Percentiles rank a stretch among this genome's conserved stretches.
Conservation (phyloP, 2,888 invertebrate species). For the Augiades crinisus region DNA sequence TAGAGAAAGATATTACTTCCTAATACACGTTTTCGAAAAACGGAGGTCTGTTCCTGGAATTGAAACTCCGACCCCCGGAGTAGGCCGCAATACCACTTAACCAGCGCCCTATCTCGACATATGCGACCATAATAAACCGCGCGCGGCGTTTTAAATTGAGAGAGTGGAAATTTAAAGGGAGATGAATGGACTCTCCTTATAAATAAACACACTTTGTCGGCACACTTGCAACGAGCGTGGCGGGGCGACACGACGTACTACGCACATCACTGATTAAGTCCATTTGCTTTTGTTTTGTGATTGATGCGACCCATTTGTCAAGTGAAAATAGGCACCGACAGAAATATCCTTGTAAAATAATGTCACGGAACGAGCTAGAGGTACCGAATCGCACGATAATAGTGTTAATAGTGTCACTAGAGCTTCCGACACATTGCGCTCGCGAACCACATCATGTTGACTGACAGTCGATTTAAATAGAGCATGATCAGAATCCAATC, state of each 20-base stretch:
- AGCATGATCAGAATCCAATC: too few relatives aligned
- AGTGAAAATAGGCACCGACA: slow-evolving; percentile 14
- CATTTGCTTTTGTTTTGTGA: slow-evolving; percentile 46
- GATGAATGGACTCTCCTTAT: slow-evolving; percentile 63
- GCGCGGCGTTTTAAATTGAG: slow-evolving; percentile 20
- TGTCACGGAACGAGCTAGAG: too few relatives aligned
- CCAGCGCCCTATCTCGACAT: too few relatives aligned
- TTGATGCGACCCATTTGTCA: slow-evolving; percentile 47
- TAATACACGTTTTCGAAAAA: too few relatives aligned
- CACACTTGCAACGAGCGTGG: slow-evolving; percentile 37
- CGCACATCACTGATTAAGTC: slow-evolving; percentile 42
- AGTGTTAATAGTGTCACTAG: neutral
- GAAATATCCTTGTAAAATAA: neutral
- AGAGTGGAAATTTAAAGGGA: slow-evolving; percentile 43
- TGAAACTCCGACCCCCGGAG: too few relatives aligned
- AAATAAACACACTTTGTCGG: slow-evolving; percentile 57
- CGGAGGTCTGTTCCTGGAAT: too few relatives aligned
- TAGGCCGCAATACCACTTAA: too few relatives aligned
- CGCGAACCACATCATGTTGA: neutral
- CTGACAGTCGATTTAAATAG: neutral
- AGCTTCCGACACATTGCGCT: neutral
- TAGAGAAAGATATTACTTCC: too few relatives aligned
- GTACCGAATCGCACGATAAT: too few relatives aligned
- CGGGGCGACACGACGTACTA: slow-evolving; percentile 47
- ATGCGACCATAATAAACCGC: slow-evolving; percentile 9